phyloP scores from a whole-genome alignment of 1,140 invertebrate species.

The Hylaeus anthracinus region DNA sequence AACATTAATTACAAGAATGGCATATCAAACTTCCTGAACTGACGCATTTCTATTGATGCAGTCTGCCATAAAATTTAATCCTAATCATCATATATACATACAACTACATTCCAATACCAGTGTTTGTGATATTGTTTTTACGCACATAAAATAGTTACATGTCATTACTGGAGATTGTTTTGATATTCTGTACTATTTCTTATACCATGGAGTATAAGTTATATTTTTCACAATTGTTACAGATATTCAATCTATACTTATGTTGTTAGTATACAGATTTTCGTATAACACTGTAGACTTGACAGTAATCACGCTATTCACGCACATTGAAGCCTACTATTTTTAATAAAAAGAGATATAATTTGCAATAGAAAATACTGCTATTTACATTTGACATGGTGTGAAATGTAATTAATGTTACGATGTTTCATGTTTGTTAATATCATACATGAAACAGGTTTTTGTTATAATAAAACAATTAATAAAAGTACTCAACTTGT shows the following conservation, averaged over 20 bases:
- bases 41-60: neutral
- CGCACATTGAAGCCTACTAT: slow-evolving; percentile 8
- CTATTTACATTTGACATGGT: slow-evolving; percentile 6
- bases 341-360: slow-evolving; percentile 7
- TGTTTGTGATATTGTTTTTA: slow-evolving; percentile 31
- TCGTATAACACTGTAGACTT: neutral
- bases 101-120: slow-evolving; percentile 24
- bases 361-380: neutral
- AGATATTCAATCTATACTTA: neutral
- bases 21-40: neutral
- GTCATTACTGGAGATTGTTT: neutral
- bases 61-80: slow-evolving; percentile 3
- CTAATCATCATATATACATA: slow-evolving; percentile 5
- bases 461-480: slow-evolving; percentile 15
- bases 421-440: slow-evolving; percentile 18
- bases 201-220: slow-evolving; percentile 1
- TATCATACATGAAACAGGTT: neutral
- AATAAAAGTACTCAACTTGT: slow-evolving; percentile 12
- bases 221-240: neutral
- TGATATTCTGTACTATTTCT: neutral
- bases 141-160: slow-evolving; percentile 4
- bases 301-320: neutral
- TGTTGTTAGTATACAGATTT: neutral
- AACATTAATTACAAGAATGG: neutral
- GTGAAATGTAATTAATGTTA: slow-evolving; percentile 18